Base-by-base conservation (phyloP, 2,113 vertebrate genomes). In the Ciconia boyciana region DNA sequence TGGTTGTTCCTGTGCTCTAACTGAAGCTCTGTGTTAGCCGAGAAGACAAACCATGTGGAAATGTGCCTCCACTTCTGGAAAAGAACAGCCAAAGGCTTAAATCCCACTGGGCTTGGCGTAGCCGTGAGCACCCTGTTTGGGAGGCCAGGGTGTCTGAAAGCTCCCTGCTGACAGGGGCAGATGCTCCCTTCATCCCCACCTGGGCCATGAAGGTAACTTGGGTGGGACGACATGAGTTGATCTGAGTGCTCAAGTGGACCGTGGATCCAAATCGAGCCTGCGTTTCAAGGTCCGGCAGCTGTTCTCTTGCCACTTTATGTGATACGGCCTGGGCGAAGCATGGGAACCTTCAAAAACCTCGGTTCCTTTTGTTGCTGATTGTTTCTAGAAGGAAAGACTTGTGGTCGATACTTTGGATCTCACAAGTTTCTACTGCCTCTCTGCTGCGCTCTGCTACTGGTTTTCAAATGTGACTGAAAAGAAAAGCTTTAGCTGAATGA, bases 211-310 rank as follows among this genome's bases (percentile, higher is more conserved):
- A 11, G 32, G 41, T 29, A 14, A 4, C 54, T 44, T 19, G 29
- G 43, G 17, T 10, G 28, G 41, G 32, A 32, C 49, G 74, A 5
- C 15, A 2, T 28, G 1, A 44, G 15, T 19, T 43, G 24, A 44
- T 28, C 64, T 22, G 21, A 15, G 39, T 0, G 2, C 58, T 87
- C 32, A 22, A 11, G 48, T 4, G 3, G 36, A 62, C 29, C 32
- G 2, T 2, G 24, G 39, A 10, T 29, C 9, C 16, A 52, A 29
- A 74, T 5, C 0, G 1, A 75, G 5, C 12, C 26, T 10, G 44
- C 19, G 16, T 14, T 76, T 71, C 44, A 48, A 74, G 34, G 60
- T 16, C 25, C 21, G 21, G 90, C 48, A 39, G 52, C 48, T 34
- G 6, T 39, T 55, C 24, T 39, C 28, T 77, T 44, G 25, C 13